Percentiles rank a stretch among this genome's conserved stretches.
Conservation (phyloP, 2,113 vertebrate genomes). For the Melanostigma gelatinosum region DNA sequence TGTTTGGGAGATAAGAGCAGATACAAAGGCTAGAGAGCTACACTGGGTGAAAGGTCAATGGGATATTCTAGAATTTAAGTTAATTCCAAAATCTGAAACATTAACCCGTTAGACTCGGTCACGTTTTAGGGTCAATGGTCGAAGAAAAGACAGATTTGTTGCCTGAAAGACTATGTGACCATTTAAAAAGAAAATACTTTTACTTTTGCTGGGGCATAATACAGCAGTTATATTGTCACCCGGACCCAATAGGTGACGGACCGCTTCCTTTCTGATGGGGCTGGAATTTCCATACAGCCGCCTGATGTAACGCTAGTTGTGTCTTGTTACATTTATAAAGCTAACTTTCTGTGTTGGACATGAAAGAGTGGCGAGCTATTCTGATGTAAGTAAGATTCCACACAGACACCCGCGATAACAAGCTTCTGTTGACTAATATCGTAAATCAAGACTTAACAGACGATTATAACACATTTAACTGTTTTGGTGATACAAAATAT, state of each 20-base stretch:
- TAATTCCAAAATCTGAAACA: conserved; percentile 8
- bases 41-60: conserved; percentile 70
- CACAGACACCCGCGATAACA: background rate
- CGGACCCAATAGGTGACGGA: conserved; percentile 66
- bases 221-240: background rate
- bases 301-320: background rate
- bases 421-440: background rate
- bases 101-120: background rate
- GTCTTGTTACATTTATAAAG: background rate
- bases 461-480: background rate
- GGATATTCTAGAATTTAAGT: conserved; percentile 34
- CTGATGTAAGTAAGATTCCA: background rate
- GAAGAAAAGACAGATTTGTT: background rate
- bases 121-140: background rate
- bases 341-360: too few relatives aligned
- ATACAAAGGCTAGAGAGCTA: background rate
- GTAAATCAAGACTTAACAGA: background rate
- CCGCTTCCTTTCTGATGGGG: background rate
- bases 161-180: background rate
- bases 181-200: background rate
- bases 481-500: rapidly evolving
- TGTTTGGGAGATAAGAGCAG: background rate
- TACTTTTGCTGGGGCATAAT: background rate
- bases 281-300: background rate
- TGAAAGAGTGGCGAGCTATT: background rate